phyloP scores from a whole-genome alignment of 2,113 vertebrate species.

The Melanocharis versteri region DNA sequence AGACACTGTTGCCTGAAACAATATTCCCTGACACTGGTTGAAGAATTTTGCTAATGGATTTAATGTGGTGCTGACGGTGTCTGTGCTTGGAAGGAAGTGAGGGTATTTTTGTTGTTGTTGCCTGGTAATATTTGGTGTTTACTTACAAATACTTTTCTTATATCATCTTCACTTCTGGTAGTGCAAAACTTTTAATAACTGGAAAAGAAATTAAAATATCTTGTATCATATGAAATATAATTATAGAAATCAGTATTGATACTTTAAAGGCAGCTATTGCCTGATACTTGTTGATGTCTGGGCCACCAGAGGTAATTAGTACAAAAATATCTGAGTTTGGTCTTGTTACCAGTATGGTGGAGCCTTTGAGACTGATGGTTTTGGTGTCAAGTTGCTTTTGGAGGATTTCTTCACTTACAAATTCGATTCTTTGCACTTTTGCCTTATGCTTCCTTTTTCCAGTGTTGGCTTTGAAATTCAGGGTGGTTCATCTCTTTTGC shows the following conservation, averaged over 20 bases:
- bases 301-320: not conserved
- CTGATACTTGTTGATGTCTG: not conserved
- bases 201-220: not conserved
- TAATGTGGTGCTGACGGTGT: not conserved
- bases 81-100: slow-evolving; percentile 3
- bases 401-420: not conserved
- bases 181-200: not conserved
- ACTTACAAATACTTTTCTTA: not conserved
- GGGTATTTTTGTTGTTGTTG: slow-evolving; percentile 22
- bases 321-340: not conserved
- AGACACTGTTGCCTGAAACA: not conserved
- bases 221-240: not conserved
- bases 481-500: not conserved
- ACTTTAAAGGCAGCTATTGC: not conserved
- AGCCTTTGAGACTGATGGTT: not conserved
- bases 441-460: not conserved
- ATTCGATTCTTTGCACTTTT: not conserved
- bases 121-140: slow-evolving; percentile 38
- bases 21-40: not conserved
- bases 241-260: not conserved
- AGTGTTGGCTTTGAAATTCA: not conserved
- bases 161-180: not conserved
- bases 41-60: not conserved
- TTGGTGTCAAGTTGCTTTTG: not conserved
- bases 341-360: not conserved